Evolutionary conservation across 2,113 vertebrate species (phyloP).

Genomic region (Nanorana parkeri): DNA sequence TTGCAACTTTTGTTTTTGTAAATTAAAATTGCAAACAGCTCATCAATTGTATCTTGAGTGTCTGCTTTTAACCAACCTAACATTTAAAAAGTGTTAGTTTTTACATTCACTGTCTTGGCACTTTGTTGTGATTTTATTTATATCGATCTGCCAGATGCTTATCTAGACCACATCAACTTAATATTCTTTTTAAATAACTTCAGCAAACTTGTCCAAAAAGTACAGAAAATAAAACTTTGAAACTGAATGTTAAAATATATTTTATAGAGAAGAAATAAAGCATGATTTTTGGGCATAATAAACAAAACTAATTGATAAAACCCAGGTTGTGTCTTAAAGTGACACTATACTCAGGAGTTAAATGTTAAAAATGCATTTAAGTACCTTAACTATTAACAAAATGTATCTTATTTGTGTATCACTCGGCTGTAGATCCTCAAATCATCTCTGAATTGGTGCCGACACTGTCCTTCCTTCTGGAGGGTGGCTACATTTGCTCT

Average conservation of each 20-base stretch:
- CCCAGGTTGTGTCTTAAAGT: too few relatives aligned
- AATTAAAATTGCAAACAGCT: neutral
- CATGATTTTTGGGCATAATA: too few relatives aligned
- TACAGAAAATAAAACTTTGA: neutral
- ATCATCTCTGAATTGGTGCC: too few relatives aligned
- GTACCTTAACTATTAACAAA: too few relatives aligned
- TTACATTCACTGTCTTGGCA: slow-evolving; percentile 2
- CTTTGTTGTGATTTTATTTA: slow-evolving; percentile 17
- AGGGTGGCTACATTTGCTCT: too few relatives aligned
- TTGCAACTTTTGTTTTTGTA: neutral
- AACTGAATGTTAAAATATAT: neutral
- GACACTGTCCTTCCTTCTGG: too few relatives aligned
- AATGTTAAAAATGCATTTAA: too few relatives aligned
- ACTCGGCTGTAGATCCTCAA: too few relatives aligned
- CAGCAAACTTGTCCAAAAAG: neutral
- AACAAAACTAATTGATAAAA: too few relatives aligned
- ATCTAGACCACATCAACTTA: slow-evolving; percentile 23
- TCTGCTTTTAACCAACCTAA: neutral
- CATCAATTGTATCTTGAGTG: neutral
- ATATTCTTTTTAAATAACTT: slow-evolving; percentile 18
- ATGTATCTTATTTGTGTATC: too few relatives aligned
- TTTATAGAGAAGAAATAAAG: too few relatives aligned
- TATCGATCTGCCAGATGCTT: slow-evolving; percentile 33
- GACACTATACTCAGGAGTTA: too few relatives aligned
- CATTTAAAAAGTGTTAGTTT: slow-evolving; percentile 17